Evolutionary conservation across 2,888 invertebrate species (phyloP).

Genomic region (Venustoraphidia nigricollis): DNA sequence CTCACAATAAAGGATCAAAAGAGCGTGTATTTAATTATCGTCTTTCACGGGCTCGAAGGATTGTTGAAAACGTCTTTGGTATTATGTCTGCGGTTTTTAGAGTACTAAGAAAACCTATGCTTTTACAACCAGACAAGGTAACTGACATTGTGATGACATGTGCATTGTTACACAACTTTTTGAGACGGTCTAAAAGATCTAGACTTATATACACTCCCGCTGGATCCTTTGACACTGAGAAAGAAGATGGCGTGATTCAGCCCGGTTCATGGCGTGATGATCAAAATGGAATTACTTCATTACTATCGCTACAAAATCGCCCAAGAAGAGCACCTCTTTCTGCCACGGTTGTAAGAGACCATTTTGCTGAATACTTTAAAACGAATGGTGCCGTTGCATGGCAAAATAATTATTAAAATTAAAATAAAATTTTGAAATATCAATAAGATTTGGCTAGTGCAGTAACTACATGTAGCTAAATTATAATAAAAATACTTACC

Average conservation of each 20-base stretch:
- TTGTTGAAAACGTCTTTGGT: no score
- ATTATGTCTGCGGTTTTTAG: constrained; percentile 9
- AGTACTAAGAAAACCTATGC: constrained; percentile 9
- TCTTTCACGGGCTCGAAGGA: no score
- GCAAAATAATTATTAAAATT: constrained; percentile 4
- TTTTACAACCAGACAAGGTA: constrained; percentile 10
- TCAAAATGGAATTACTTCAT: constrained; percentile 2
- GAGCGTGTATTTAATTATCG: no score
- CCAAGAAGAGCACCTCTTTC: constrained; percentile 5
- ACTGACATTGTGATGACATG: constrained; percentile 5
- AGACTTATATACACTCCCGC: constrained; percentile 4
- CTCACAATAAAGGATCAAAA: no score
- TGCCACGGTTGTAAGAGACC: constrained; percentile 5
- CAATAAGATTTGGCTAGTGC: no score
- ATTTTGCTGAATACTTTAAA: constrained; percentile 6
- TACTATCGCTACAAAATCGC: constrained; percentile 1
- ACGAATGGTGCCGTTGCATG: constrained; percentile 6
- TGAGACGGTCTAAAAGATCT: constrained; percentile 4
- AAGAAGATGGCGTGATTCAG: not conserved
- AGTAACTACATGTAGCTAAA: no score
- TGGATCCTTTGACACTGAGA: constrained; percentile 4
- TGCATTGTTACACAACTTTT: constrained; percentile 7
- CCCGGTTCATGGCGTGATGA: constrained; percentile 4
- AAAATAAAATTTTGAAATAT: no score
- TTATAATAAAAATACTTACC: constrained; percentile 4